Evolutionary conservation across 1,140 invertebrate species (phyloP).

Genomic region (Neuroterus valhalla): DNA sequence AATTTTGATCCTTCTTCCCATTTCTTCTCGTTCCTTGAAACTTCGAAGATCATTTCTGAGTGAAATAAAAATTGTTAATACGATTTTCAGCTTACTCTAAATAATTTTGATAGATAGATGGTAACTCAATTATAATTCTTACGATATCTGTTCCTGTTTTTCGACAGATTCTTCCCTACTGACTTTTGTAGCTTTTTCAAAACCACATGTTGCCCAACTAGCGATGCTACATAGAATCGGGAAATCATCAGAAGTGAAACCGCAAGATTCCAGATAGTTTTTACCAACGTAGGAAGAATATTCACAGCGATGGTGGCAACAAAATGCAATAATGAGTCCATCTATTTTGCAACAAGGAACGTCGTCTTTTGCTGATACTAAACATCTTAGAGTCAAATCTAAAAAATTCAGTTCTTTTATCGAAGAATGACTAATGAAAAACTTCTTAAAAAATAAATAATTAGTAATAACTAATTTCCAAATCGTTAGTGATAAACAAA

Average conservation of each 20-base stretch:
- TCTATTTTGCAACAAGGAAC: conserved; percentile 65
- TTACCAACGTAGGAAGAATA: conserved; percentile 83
- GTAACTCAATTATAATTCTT: background rate
- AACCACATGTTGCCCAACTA: conserved; percentile 90
- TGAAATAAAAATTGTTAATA: conserved; percentile 7
- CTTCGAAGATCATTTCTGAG: conserved; percentile 34
- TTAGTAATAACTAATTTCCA: conserved; percentile 27
- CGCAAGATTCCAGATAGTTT: conserved; percentile 76
- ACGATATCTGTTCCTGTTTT: conserved; percentile 1
- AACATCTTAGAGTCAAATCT: conserved; percentile 85
- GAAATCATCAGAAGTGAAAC: conserved; percentile 81
- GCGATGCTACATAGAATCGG: conserved; percentile 85
- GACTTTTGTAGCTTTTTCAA: conserved; percentile 63
- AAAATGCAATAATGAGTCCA: conserved; percentile 86
- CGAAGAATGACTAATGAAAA: no score
- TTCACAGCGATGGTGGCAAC: conserved; percentile 90
- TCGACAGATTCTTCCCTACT: conserved; percentile 31
- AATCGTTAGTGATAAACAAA: conserved; percentile 21
- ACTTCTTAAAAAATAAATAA: no score
- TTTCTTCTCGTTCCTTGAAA: conserved; percentile 75
- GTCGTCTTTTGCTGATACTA: conserved; percentile 70
- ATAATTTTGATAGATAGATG: conserved; percentile 26
- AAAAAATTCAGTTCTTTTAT: conserved; percentile 57
- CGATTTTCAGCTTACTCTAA: background rate
- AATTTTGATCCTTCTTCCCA: conserved; percentile 84